Evolutionary conservation across 2,888 invertebrate genomes (phyloP), one percentile per base, ranked within the genome.

Genomic region (Anaspis maculata): DNA sequence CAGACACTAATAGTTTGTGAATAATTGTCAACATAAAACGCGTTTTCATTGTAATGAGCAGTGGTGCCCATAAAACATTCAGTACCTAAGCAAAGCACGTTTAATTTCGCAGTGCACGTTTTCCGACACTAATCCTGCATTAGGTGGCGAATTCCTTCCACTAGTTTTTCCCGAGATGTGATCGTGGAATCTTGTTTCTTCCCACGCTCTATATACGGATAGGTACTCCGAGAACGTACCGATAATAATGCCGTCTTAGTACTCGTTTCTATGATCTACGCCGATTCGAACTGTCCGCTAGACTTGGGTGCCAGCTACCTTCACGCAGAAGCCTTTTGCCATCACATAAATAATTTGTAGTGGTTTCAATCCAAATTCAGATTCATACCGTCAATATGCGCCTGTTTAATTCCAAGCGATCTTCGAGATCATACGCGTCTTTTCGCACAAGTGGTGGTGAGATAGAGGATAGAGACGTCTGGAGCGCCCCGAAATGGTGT

Each of bases 151-250:
- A 54, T 53, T 54, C 52, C 46, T 50, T 40, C 46, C 44, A 46
- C 50, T 44, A 48, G 52, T 54, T 54, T 56, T 55, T 54, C 50
- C 46, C 34, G 42, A 52, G 56, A 52, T 58, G 57, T 52, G 56
- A 58, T 58, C 57, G 48, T 46, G 49, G 52, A 55, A 54, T 56
- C 51, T 52, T 45, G 53, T 52, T 55, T 54, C 53, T 58, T 58
- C 57, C 53, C 57, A 58, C 57, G 57, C 51, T 57, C 57, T 55
- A 56, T 57, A 54, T 57, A 54, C 41, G 51, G 52, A 42, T 26
- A n/a, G n/a, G n/a, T n/a, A 36, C 13, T 35, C 30, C 30, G 32
- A 36, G 40, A 40, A 40, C 37, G 35, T 40, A 40, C 40, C 40
- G 38, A 38, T 37, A 38, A 41, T 38, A 38, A 38, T 41, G 41